These are phyloP conservation scores for Cathartes aura DNA, from an alignment of 2,113 vertebrate species.

Conservation along the genomic window DNA sequence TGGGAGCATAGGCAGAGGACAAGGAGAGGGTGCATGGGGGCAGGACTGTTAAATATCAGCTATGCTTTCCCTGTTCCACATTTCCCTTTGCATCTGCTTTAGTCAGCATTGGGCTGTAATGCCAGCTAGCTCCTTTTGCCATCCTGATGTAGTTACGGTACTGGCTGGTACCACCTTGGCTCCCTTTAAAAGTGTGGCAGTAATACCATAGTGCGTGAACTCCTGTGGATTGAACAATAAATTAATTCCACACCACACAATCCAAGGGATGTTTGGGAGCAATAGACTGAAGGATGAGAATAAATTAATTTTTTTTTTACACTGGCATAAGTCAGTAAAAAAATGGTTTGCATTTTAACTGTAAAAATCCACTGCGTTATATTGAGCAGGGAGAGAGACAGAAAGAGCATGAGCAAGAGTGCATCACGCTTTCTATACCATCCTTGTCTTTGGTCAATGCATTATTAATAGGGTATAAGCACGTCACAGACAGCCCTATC, in stretches of 20 bases:
- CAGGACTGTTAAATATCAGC: not conserved
- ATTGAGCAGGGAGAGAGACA: not conserved
- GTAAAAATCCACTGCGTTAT: not conserved
- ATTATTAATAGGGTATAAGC: not conserved
- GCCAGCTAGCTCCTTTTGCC: not conserved
- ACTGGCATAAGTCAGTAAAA: not conserved
- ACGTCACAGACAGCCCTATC: not conserved
- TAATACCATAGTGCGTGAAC: rapidly evolving
- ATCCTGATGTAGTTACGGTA: rapidly evolving
- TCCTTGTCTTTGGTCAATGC: not conserved
- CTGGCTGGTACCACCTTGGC: not conserved
- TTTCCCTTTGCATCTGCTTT: not conserved
- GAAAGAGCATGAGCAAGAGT: not conserved
- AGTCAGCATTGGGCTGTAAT: not conserved
- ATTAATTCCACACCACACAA: not conserved
- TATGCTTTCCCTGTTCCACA: not conserved
- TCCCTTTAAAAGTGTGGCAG: not conserved
- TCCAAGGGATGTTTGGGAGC: not conserved
- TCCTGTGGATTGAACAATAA: not conserved
- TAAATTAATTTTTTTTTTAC: not conserved
- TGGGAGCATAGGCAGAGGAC: not conserved
- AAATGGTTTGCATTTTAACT: not conserved
- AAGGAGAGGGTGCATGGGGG: not conserved
- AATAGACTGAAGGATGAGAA: not conserved
- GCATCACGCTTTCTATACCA: not conserved